These are phyloP conservation scores for Buphagus erythrorhynchus DNA, from an alignment of 2,797 vertebrate species.

Conservation along the genomic window DNA sequence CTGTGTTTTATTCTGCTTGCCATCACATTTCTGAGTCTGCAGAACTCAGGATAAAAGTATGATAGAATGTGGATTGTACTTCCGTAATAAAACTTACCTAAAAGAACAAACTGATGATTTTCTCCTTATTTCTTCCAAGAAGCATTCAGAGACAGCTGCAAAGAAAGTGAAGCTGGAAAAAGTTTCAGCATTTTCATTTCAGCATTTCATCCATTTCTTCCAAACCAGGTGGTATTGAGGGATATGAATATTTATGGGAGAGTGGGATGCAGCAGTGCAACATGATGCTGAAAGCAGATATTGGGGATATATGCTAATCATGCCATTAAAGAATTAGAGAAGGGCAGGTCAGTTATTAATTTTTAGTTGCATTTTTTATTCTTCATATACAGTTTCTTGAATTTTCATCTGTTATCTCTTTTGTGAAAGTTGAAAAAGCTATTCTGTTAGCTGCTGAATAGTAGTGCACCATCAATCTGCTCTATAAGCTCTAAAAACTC, in stretches of 20 bases:
- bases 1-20: neutral
- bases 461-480: neutral
- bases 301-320: neutral
- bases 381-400: neutral
- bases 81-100: neutral
- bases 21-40: neutral
- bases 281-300: neutral
- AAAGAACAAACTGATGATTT: neutral
- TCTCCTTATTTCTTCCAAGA: neutral
- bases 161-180: neutral
- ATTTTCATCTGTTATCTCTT: neutral
- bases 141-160: neutral
- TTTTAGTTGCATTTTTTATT: neutral
- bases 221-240: neutral
- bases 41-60: neutral
- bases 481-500: conserved; percentile 33
- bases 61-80: neutral
- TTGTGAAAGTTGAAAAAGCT: neutral
- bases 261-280: neutral
- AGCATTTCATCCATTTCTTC: neutral
- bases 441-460: neutral
- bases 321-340: neutral
- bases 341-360: neutral
- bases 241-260: neutral
- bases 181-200: neutral